Evolutionary conservation across 1,140 invertebrate species (phyloP).

Genomic region (Chlorops oryzae): DNA sequence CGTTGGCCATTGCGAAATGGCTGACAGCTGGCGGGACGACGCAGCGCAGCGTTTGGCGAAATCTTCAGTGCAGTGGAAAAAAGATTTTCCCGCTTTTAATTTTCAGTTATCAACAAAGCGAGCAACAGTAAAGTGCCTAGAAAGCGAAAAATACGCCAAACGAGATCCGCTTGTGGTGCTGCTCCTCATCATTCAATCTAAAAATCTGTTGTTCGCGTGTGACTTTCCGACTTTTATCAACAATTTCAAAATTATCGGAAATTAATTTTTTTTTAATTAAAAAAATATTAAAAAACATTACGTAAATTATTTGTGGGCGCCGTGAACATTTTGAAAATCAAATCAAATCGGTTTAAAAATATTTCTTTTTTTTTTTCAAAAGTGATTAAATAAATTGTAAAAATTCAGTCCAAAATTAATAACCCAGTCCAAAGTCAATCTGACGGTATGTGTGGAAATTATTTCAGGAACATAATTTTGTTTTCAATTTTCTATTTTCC

Average conservation of each 20-base stretch:
- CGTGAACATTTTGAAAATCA: conserved; percentile 6
- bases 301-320: neutral
- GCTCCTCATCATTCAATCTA: too few species aligned
- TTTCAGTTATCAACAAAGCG: conserved; percentile 22
- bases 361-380: neutral
- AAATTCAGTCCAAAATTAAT: too few species aligned
- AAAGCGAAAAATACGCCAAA: neutral
- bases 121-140: conserved; percentile 15
- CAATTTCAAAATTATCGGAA: too few species aligned
- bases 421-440: too few species aligned
- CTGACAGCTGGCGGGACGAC: neutral
- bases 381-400: too few species aligned
- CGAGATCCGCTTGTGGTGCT: too few species aligned
- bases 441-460: too few species aligned
- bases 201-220: too few species aligned
- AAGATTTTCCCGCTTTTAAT: conserved; percentile 20
- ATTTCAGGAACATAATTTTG: too few species aligned
- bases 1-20: neutral
- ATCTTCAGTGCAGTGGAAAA: neutral
- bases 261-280: neutral
- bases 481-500: too few species aligned
- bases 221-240: too few species aligned
- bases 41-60: conserved; percentile 9
- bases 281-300: too few species aligned
- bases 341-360: conserved; percentile 10